A percentile compares a stretch with the other conserved stretches of the same genome.
Conservation (phyloP, 2,113 vertebrate species). For the Passer domesticus region DNA sequence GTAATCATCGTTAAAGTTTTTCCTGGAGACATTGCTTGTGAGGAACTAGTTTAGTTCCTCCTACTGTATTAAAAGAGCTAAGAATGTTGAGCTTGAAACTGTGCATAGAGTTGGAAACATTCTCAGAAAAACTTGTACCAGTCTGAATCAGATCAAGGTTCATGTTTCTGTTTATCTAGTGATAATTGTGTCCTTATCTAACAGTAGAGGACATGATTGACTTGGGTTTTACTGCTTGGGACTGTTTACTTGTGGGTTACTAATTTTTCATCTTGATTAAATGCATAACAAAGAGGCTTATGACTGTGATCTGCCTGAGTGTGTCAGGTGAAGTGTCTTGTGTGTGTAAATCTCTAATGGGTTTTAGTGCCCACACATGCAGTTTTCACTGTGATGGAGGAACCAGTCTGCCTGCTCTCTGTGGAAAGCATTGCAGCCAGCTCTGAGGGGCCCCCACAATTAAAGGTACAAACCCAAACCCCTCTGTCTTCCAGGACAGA, state of each 20-base stretch:
- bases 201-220: background rate
- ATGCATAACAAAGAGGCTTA: background rate
- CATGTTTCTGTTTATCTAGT: slow-evolving; percentile 26
- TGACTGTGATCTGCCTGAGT: background rate
- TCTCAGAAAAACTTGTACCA: background rate
- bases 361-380: background rate
- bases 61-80: background rate
- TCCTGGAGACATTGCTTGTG: background rate
- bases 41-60: background rate
- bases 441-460: background rate
- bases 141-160: background rate
- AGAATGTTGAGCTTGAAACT: background rate
- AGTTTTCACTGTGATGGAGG: background rate
- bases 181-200: background rate
- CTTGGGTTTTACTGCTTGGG: slow-evolving; percentile 4
- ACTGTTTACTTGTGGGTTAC: background rate
- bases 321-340: background rate
- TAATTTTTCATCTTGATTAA: slow-evolving; percentile 39
- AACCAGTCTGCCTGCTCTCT: background rate
- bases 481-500: slow-evolving; percentile 79
- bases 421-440: background rate
- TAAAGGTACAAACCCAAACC: background rate
- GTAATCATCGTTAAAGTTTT: background rate
- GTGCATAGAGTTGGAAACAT: background rate
- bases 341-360: background rate